Evolutionary conservation across 2,797 vertebrate genomes (phyloP), one percentile per base, ranked within the genome.

Genomic region (Jordanella pulchra): DNA sequence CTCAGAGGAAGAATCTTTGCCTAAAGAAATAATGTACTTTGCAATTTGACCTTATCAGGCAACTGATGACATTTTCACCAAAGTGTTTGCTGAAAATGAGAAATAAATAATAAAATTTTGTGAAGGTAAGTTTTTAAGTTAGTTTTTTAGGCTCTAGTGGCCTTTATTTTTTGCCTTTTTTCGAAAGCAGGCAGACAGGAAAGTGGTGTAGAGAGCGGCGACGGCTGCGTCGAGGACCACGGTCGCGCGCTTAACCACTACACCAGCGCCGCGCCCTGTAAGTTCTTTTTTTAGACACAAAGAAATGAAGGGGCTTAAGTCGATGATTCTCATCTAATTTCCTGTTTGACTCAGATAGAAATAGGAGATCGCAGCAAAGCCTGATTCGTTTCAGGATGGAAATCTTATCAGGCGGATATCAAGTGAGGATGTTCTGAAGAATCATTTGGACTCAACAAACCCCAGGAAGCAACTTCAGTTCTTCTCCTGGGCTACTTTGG

Each of bases 331-430:
- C 64, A 23, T 84, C 85, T 91, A 81, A 90, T 92, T 93, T 93
- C 90, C 91, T 91, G 86, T 70, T 72, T 14, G 60, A 73, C 42
- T n/a, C 76, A 61, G 84, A 90, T 73, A 81, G 76, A 67, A 73
- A 78, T 84, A 77, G 86, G 48, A 66, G 67, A 73, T 75, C 0
- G 28, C 60, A 0, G 66, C 28, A 2, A 39, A 13, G 53, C 45
- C 63, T 0, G 11, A 25, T 67, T 84, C 45, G 35, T 71, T 79
- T 64, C 87, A 84, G 86, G 88, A 92, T 90, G 88, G 78, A 86
- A 86, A 78, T 9, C 58, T 84, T 89, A 91, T 91, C 89, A 28
- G 83, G 71, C 71, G 73, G 86, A 91, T 87, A 88, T 84, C 83
- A 81, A 90, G 72, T 64, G 17, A 77, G 79, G 84, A 75, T 79